Base-by-base conservation (phyloP, 2,113 vertebrate genomes). In the Microtus richardsoni region DNA sequence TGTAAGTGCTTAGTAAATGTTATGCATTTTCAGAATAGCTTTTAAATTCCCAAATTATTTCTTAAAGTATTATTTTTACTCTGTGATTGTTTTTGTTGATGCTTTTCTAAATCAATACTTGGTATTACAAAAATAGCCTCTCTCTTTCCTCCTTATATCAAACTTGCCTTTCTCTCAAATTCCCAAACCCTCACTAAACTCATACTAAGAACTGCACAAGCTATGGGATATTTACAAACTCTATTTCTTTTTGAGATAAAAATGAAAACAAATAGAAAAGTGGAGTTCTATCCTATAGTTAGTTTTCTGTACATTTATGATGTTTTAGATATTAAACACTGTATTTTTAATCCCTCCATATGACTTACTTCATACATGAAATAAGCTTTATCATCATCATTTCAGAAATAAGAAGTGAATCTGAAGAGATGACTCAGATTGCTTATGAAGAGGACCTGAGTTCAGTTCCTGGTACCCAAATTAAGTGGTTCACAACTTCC, bases 241-340 rank as follows among this genome's bases (percentile, higher is more conserved):
- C 60, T 82, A 16, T 6, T 58, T 87, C 6, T 1, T 62, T 77
- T 70, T 86, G 22, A 71, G 19, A 79, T 93, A 89, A 77, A 33
- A 44, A 0, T 52, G 41, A 66, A 66, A 64, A 83, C 7, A 71
- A 86, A 60, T 36, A 92, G 7, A n/a, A 47, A 78, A 41, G 39
- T 70, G 26, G 16, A 70, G 41, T 10, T 77, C 52, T n/a, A 14
- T 75, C 7, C 22, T 58, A 22, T 14, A n/a, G n/a, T 24, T 70
- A 54, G 14, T 73, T 88, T 75, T 39, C 66, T 41, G 7, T 60
- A 8, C 41, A 2, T 1, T n/a, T 89, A 47, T 89, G 49, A 64
- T 58, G 91, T 79, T 94, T 92, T 70, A 73, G n/a, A 77, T n/a
- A 24, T 73, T 66, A 86, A 87, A 80, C 41, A 30, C 17, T 84